Base-by-base conservation (phyloP, 2,113 vertebrate genomes). In the Cheirogaleus medius region DNA sequence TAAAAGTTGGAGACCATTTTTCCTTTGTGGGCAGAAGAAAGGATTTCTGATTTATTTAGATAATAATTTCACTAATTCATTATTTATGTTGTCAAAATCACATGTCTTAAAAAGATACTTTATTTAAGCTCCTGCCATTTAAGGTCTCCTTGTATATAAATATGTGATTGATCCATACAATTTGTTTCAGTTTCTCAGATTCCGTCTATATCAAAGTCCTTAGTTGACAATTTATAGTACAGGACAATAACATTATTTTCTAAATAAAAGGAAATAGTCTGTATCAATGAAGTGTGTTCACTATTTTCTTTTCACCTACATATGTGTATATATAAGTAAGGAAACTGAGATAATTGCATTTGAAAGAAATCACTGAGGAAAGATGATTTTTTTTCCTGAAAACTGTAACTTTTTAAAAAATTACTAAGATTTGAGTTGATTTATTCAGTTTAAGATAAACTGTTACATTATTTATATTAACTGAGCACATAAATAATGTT, bases 401-500 rank as follows among this genome's bases (percentile, higher is more conserved):
- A 96, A 90, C 96, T 97, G 3, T 95, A 89, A 42, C 66, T 97
- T 97, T 96, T 96, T 76, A 42, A 76, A 96, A 54, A 78, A 96
- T 98, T 98, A 97, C 73, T 76, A 98, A 98, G 60, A 88, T 97
- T 95, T 94, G 60, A 97, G 94, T 86, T 98, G 78, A 98, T 98
- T 98, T 98, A 98, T 96, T 98, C 93, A 96, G 64, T 52, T 97
- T 96, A 96, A 98, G 68, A 32, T 97, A 98, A 98, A 95, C 86
- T 95, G 78, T 97, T 97, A 85, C 44, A 97, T 98, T 98, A 98
- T 98, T 98, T 96, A 98, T 97, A 73, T 95, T 96, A 97, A 96
- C 15, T 49, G 80, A 97, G 27, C 49, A 91, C 66, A 96, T 77
- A 98, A 97, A 97, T 77, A 97, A 97, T 69, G n/a, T 74, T 96